Evolutionary conservation across 2,113 vertebrate genomes (phyloP).

Genomic region (Delphinus delphis): DNA sequence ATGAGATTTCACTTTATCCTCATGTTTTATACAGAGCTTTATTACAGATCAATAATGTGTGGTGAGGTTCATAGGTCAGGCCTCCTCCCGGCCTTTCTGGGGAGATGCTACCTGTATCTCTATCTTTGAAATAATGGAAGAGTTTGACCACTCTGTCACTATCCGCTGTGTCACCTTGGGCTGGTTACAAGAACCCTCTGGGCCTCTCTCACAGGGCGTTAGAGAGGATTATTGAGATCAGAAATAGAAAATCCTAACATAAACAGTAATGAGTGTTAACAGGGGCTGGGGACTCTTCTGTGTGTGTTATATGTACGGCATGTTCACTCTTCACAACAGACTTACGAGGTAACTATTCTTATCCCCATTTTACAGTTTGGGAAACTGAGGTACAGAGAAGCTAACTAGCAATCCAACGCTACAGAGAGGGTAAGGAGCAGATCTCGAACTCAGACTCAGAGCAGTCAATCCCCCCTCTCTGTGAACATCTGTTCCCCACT

Average conservation of each 20-base stretch:
- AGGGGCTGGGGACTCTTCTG: neutral
- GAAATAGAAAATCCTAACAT: neutral
- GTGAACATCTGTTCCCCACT: neutral
- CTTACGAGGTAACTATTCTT: neutral
- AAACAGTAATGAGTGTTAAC: neutral
- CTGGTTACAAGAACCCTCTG: neutral
- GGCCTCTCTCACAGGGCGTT: neutral
- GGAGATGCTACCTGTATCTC: neutral
- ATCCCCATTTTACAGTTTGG: neutral
- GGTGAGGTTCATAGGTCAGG: neutral
- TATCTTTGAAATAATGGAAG: neutral
- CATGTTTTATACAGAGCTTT: slow-evolving; percentile 3
- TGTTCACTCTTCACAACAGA: neutral
- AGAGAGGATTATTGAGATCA: neutral
- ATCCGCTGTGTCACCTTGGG: neutral
- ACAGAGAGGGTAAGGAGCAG: neutral
- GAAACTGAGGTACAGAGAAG: neutral
- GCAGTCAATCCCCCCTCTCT: neutral
- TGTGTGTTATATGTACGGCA: neutral
- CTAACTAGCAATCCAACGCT: neutral
- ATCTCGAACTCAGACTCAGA: neutral
- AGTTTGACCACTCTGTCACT: neutral
- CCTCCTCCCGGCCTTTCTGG: neutral
- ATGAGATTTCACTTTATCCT: neutral
- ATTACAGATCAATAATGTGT: neutral